Percentiles rank a stretch among this genome's conserved stretches.
Conservation (phyloP, 1,140 invertebrate genomes). For the Drosophila truncata region DNA sequence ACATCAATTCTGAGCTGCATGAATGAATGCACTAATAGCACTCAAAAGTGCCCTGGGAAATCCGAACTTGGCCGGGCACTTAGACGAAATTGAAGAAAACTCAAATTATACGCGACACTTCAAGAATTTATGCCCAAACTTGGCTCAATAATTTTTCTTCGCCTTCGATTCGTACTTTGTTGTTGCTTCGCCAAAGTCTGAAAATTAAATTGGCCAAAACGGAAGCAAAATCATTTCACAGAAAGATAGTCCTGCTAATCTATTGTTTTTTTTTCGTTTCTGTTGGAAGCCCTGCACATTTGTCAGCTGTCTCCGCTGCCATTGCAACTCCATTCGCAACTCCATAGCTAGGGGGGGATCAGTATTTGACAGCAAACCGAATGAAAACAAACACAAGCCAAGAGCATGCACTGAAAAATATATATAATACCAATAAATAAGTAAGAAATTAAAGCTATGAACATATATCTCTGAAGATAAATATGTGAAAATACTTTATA, state of each 20-base stretch:
- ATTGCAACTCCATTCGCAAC: constrained; percentile 16
- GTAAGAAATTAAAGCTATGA: background rate
- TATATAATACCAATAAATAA: fast-evolving
- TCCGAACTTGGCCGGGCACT: constrained; percentile 39
- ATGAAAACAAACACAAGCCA: constrained; percentile 41
- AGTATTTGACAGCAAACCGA: constrained; percentile 41
- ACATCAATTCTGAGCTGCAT: constrained; percentile 57
- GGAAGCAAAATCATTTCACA: constrained; percentile 20
- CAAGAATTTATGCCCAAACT: constrained; percentile 68
- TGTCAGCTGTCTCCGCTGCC: constrained; percentile 34
- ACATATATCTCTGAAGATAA: background rate
- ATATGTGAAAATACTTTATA: background rate
- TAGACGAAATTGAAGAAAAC: constrained; percentile 56
- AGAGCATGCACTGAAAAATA: constrained; percentile 5
- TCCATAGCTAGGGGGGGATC: constrained; percentile 5
- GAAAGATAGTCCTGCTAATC: constrained; percentile 37
- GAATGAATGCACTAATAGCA: constrained; percentile 62
- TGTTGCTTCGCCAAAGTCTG: constrained; percentile 7
- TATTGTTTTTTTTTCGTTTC: constrained; percentile 22
- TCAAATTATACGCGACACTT: constrained; percentile 64
- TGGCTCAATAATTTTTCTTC: constrained; percentile 42
- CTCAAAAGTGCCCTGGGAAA: constrained; percentile 43
- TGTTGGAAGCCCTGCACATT: constrained; percentile 26
- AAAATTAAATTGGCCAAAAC: constrained; percentile 43
- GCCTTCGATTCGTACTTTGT: background rate